Percentiles rank a stretch among this genome's conserved stretches.
These are phyloP conservation scores for Aphelinus atriplicis DNA, from an alignment of 1,140 invertebrate species.

Conservation along the genomic window DNA sequence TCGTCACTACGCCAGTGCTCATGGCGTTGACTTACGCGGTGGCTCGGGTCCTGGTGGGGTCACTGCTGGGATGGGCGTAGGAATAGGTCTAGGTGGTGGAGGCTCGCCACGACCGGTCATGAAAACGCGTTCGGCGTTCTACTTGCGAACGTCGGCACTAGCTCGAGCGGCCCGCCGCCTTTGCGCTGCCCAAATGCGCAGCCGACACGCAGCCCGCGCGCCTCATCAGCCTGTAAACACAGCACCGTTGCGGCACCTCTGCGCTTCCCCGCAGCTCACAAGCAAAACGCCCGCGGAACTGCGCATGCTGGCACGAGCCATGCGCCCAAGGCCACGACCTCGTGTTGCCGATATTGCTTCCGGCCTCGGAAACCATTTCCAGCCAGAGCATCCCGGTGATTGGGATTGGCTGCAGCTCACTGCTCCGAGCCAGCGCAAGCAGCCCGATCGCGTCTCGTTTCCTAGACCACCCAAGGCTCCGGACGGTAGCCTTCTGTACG, in stretches of 20 bases:
- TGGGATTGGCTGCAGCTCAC: conserved; percentile 87
- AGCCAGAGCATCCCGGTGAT: conserved; percentile 68
- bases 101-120: conserved; percentile 91
- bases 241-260: conserved; percentile 67
- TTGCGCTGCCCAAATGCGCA: conserved; percentile 84
- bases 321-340: conserved; percentile 81
- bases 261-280: conserved; percentile 81
- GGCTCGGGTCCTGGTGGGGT: conserved; percentile 63
- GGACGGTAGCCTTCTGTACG: conserved; percentile 86
- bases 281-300: conserved; percentile 81
- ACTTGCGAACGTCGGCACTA: conserved; percentile 87
- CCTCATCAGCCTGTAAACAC: conserved; percentile 79
- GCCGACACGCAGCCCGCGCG: conserved; percentile 85
- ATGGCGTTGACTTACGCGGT: conserved; percentile 76
- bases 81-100: conserved; percentile 41
- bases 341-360: conserved; percentile 82
- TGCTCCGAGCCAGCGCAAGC: conserved; percentile 80
- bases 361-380: conserved; percentile 72
- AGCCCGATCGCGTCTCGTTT: conserved; percentile 82
- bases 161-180: conserved; percentile 87
- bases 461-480: conserved; percentile 88
- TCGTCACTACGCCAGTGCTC: conserved; percentile 90
- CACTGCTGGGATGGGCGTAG: conserved; percentile 29
- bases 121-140: conserved; percentile 96
- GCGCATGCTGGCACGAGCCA: conserved; percentile 78